Percentiles rank a stretch among this genome's conserved stretches.
Evolutionary conservation across 2,797 vertebrate species (phyloP).

Genomic region (Jordanella pulchra): DNA sequence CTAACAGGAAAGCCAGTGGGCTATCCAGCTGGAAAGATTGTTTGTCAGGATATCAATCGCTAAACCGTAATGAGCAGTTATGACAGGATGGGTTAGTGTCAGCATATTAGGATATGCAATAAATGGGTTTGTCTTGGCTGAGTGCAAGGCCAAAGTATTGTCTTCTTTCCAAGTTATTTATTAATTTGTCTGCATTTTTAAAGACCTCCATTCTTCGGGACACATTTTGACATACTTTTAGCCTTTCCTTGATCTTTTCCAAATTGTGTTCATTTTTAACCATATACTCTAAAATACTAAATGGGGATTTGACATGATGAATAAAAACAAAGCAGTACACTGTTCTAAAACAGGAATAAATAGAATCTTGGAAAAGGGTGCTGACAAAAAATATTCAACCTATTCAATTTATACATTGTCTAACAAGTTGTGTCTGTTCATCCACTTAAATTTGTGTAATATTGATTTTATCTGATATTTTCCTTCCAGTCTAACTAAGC

Average conservation of each 20-base stretch:
- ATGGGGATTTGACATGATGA: not conserved
- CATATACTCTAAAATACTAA: not conserved
- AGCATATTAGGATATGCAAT: slow-evolving; percentile 53
- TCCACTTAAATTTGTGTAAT: not conserved
- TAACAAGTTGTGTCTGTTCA: too few relatives aligned
- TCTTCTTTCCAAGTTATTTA: slow-evolving; percentile 38
- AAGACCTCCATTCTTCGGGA: slow-evolving; percentile 3
- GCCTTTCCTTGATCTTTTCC: not conserved
- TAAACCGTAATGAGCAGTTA: slow-evolving; percentile 61
- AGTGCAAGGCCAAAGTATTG: slow-evolving; percentile 29
- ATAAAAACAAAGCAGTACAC: not conserved
- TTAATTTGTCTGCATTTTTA: slow-evolving; percentile 30
- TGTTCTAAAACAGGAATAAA: not conserved
- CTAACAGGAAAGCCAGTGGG: slow-evolving; percentile 66
- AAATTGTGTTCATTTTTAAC: not conserved
- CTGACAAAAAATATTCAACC: too few relatives aligned
- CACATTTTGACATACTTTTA: not conserved
- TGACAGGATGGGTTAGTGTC: slow-evolving; percentile 63
- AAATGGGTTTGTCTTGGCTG: slow-evolving; percentile 46
- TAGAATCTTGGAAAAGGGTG: not conserved
- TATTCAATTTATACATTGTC: too few relatives aligned
- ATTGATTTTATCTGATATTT: not conserved
- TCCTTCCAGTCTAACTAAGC: not conserved
- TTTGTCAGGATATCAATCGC: slow-evolving; percentile 65
- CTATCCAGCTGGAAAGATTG: slow-evolving; percentile 54